A percentile compares a stretch with the other conserved stretches of the same genome.
These are phyloP conservation scores for Cyphomyrmex costatus DNA, from an alignment of 1,140 invertebrate genomes.

Conservation along the genomic window DNA sequence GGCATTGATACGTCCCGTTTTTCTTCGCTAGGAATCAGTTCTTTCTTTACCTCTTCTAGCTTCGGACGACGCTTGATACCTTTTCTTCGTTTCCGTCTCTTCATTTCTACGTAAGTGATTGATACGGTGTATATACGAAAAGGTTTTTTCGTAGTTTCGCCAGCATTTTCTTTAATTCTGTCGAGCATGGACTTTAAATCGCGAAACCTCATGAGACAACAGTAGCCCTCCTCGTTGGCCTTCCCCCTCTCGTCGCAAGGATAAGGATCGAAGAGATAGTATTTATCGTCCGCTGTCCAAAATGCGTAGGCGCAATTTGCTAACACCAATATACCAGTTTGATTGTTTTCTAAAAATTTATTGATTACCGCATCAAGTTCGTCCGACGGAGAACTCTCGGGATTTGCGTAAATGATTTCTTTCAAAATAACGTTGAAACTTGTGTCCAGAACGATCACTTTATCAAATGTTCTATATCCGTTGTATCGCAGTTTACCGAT, in stretches of 20 bases:
- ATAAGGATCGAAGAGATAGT: constrained; percentile 83
- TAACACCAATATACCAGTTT: constrained; percentile 82
- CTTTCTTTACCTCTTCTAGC: neutral
- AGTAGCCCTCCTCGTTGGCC: constrained; percentile 65
- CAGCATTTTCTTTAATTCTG: constrained; percentile 76
- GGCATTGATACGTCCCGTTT: neutral
- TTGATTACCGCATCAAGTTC: constrained; percentile 64
- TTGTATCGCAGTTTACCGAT: constrained; percentile 79
- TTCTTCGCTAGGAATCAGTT: neutral
- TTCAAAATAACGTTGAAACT: constrained; percentile 80
- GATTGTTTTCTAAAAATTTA: constrained; percentile 74
- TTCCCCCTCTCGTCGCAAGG: constrained; percentile 80
- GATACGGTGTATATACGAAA: constrained; percentile 79
- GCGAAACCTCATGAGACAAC: constrained; percentile 79
- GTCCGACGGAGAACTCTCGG: constrained; percentile 71
- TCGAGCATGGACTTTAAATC: constrained; percentile 71
- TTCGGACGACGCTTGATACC: constrained; percentile 43
- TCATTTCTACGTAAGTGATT: constrained; percentile 78
- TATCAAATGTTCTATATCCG: constrained; percentile 76
- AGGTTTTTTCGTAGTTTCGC: constrained; percentile 61
- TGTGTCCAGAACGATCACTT: constrained; percentile 74
- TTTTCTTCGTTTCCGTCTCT: constrained; percentile 54
- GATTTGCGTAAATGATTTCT: constrained; percentile 77
- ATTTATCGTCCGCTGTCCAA: constrained; percentile 76
- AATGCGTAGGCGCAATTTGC: constrained; percentile 80